phyloP scores from a whole-genome alignment of 2,888 invertebrate genomes.

The Thera obeliscata region DNA sequence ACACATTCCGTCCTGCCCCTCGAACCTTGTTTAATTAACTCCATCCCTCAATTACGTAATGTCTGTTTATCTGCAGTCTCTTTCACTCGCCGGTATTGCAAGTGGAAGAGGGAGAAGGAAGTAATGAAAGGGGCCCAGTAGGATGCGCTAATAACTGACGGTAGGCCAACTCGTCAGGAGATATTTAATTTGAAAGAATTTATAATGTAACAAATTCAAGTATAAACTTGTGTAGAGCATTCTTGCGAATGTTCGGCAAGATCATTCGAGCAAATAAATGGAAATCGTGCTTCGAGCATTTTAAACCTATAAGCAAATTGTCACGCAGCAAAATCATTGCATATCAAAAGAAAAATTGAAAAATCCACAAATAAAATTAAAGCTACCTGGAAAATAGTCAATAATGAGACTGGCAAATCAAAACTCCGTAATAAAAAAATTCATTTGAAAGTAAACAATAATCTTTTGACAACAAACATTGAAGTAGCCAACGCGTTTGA shows the following conservation, averaged over 20 bases:
- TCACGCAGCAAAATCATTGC: no score
- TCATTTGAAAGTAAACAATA: no score
- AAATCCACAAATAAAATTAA: no score
- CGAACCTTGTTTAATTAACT: constrained; percentile 39
- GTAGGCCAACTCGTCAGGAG: constrained; percentile 20
- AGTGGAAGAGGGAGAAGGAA: constrained; percentile 35
- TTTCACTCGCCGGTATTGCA: constrained; percentile 21
- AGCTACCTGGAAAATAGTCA: no score
- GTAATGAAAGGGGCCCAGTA: constrained; percentile 26
- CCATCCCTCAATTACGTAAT: constrained; percentile 33
- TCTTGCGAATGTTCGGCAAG: not conserved
- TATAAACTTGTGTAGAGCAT: not conserved
- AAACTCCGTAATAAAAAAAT: no score
- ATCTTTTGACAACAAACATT: no score
- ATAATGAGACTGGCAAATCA: no score
- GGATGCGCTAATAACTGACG: constrained; percentile 34
- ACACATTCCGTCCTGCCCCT: constrained; percentile 38
- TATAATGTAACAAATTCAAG: not conserved
- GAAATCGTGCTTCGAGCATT: no score
- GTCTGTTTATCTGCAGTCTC: constrained; percentile 27
- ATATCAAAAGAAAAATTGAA: no score
- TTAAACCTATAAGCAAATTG: no score
- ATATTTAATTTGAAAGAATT: constrained; percentile 19
- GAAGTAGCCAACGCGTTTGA: no score
- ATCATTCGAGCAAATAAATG: no score